These are phyloP conservation scores for Proisotoma minuta DNA, from an alignment of 2,888 invertebrate genomes.

Conservation along the genomic window DNA sequence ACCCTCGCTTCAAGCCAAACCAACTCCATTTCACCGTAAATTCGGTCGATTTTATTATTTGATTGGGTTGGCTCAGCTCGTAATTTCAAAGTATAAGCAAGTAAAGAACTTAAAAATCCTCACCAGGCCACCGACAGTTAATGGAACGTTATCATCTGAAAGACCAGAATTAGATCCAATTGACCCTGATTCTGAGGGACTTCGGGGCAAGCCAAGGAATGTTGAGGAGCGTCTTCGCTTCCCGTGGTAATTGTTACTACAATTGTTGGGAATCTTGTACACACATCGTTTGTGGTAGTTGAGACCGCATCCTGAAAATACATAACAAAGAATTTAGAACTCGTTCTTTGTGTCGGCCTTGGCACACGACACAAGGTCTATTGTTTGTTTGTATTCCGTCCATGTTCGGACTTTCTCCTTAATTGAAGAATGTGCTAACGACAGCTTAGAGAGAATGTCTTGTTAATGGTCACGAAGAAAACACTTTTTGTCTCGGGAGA, in stretches of 20 bases:
- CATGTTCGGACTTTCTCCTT: too few species aligned
- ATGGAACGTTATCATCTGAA: constrained; percentile 55
- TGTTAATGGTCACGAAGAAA: too few species aligned
- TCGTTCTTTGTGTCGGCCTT: too few species aligned
- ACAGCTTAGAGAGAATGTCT: too few species aligned
- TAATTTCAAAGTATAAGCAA: neutral
- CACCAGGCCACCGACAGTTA: constrained; percentile 64
- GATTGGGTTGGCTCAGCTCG: neutral
- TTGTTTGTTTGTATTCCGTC: too few species aligned
- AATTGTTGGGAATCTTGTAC: constrained; percentile 96
- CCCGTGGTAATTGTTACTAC: constrained; percentile 58
- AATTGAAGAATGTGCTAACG: too few species aligned
- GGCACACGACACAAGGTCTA: too few species aligned
- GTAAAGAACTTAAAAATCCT: constrained; percentile 51
- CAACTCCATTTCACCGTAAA: too few species aligned
- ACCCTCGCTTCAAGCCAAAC: too few species aligned
- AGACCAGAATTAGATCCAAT: constrained; percentile 61
- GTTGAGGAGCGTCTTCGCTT: constrained; percentile 51
- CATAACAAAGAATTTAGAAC: too few species aligned
- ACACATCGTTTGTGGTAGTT: constrained; percentile 98
- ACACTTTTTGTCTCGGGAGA: too few species aligned
- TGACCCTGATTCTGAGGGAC: constrained; percentile 73
- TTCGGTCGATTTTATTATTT: too few species aligned
- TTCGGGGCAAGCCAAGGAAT: constrained; percentile 57
- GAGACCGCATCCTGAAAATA: constrained; percentile 79